Evolutionary conservation across 2,888 invertebrate genomes (phyloP), one percentile per base, ranked within the genome.

Genomic region (Alviniconcha strummeri): DNA sequence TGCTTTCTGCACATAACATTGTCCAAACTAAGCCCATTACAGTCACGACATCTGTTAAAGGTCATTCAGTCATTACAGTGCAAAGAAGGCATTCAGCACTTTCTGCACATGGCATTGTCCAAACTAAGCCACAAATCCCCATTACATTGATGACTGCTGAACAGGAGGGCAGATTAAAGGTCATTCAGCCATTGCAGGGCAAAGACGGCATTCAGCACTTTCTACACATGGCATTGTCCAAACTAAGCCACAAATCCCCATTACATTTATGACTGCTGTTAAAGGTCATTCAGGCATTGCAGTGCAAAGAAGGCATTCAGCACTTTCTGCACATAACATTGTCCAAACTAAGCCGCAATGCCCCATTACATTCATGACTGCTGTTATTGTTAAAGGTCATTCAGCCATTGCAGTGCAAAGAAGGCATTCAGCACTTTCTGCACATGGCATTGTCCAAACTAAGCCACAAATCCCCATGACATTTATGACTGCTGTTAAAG

Each of bases 351-450:
- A n/a, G n/a, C n/a, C n/a, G n/a, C n/a, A n/a, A n/a, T n/a, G n/a
- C n/a, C n/a, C n/a, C n/a, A n/a, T 36, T 36, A 36, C 36, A 36
- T 0, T 36, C 36, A 36, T 3, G 36, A 36, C 36, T 1, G 36
- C 36, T 36, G 36, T 36, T 36, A 36, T 3, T 36, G 36, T 36
- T 36, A 36, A 36, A 36, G 36, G 36, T 36, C 36, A 36, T 36
- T 36, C 36, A 36, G 36, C 3, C 36, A 36, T 3, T 36, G 80
- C 77, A 91, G 91, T 87, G 92, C 93, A 89, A 93, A 94, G 86
- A 90, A 94, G 64, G 93, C 93, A 90, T 93, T 92, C 17, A 94
- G 88, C 7, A 94, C 92, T 85, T 90, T 90, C 93, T 94, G 90
- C 69, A 92, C 19, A 79, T 36, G 36, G 36, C 36, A 36, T 36